Conservation (phyloP, 2,888 invertebrate genomes). For the Aphodius granarius region DNA sequence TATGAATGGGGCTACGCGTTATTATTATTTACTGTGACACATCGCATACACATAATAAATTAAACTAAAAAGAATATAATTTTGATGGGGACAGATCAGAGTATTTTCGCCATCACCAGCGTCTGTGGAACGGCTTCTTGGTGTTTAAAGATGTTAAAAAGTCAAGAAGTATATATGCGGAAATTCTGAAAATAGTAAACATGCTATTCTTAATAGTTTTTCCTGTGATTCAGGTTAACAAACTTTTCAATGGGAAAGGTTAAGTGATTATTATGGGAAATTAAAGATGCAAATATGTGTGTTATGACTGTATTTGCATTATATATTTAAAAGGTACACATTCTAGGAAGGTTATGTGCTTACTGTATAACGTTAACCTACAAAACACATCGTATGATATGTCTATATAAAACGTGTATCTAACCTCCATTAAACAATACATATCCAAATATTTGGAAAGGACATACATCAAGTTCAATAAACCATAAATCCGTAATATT, state of each 20-base stretch:
- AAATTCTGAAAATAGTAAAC: too few relatives aligned
- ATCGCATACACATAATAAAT: too few relatives aligned
- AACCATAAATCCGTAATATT: background rate
- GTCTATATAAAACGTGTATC: background rate
- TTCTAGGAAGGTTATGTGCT: background rate
- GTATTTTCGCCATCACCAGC: too few relatives aligned
- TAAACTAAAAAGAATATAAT: background rate
- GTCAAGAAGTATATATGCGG: too few relatives aligned
- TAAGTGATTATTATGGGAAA: background rate
- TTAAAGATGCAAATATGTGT: background rate
- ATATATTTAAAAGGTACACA: background rate
- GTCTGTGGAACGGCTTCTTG: too few relatives aligned
- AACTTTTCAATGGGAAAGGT: background rate
- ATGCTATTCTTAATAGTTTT: background rate
- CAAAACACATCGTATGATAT: background rate
- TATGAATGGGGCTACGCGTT: background rate
- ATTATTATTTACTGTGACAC: background rate
- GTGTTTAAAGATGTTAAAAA: too few relatives aligned
- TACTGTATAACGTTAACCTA: background rate
- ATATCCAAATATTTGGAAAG: background rate
- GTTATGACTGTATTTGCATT: background rate
- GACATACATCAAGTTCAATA: background rate
- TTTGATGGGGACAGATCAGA: too few relatives aligned
- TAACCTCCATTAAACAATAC: background rate
- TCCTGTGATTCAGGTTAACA: background rate